Evolutionary conservation across 2,113 vertebrate genomes (phyloP).

Genomic region (Archilochus colubris): DNA sequence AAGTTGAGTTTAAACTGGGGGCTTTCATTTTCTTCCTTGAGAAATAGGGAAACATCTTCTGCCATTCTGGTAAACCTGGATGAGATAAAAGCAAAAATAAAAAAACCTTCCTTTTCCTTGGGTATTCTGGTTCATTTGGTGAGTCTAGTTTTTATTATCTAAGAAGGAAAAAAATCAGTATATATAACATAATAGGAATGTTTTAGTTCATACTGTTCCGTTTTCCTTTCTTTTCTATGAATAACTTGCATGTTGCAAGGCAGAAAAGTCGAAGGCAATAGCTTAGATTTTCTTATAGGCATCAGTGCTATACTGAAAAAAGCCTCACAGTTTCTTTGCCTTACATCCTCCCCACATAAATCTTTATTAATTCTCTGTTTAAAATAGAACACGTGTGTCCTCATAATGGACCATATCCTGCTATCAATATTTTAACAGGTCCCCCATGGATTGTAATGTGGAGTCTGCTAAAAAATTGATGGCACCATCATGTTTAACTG

Average conservation of each 20-base stretch:
- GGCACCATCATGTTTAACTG: conserved; percentile 38
- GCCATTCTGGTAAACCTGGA: not conserved
- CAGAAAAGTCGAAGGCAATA: not conserved
- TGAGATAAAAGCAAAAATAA: not conserved
- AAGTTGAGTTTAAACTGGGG: not conserved
- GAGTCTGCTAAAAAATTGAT: conserved; percentile 71
- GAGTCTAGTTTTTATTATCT: not conserved
- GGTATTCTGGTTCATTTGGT: not conserved
- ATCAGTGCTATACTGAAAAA: not conserved
- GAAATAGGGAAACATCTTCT: not conserved
- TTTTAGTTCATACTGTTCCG: not conserved
- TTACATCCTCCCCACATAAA: conserved; percentile 46
- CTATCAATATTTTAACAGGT: conserved; percentile 74
- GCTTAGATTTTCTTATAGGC: not conserved
- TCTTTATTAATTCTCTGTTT: conserved; percentile 63
- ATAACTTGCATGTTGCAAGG: not conserved
- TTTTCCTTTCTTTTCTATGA: not conserved
- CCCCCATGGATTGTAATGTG: conserved; percentile 55
- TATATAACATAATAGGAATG: not conserved
- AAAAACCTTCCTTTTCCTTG: not conserved
- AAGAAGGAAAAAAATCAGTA: not conserved
- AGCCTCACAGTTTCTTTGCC: not conserved
- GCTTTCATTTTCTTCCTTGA: not conserved
- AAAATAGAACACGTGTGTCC: conserved; percentile 49
- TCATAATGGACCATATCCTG: conserved; percentile 62